Conservation (phyloP, 2,888 invertebrate species). For the Rhagophthalmus giganteus region DNA sequence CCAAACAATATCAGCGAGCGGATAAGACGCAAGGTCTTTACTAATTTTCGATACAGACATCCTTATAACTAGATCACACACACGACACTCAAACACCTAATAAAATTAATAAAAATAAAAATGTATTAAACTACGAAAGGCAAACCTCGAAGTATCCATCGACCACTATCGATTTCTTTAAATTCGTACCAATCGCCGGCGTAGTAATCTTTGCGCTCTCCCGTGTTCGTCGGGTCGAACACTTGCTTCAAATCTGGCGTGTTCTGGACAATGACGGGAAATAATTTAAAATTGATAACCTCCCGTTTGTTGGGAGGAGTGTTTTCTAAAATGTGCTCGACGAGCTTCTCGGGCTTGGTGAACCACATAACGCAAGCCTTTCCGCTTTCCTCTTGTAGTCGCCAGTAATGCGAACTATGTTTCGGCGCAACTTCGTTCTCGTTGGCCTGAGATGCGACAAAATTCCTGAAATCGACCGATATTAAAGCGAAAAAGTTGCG, state of each 20-base stretch:
- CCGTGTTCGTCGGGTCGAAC: conserved; percentile 40
- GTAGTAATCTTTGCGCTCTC: conserved; percentile 35
- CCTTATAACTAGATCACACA: too few species aligned
- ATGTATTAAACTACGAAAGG: too few species aligned
- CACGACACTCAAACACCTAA: too few species aligned
- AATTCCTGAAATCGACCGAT: conserved; percentile 1
- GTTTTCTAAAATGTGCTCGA: conserved; percentile 48
- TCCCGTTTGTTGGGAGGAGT: conserved; percentile 43
- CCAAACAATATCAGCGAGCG: too few species aligned
- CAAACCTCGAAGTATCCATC: conserved; percentile 51
- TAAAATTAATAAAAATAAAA: too few species aligned
- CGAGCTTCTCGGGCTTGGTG: conserved; percentile 42
- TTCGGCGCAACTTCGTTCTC: conserved; percentile 16
- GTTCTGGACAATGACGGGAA: conserved; percentile 42
- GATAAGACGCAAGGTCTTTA: too few species aligned
- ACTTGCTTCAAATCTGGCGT: conserved; percentile 41
- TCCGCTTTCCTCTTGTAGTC: conserved; percentile 43
- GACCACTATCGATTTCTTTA: conserved; percentile 48
- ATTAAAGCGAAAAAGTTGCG: too few species aligned
- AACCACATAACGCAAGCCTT: conserved; percentile 49
- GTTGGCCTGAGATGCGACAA: conserved; percentile 10
- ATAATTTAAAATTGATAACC: conserved; percentile 40
- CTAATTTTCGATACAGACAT: too few species aligned
- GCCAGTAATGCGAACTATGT: conserved; percentile 41
- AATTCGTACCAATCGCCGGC: conserved; percentile 51